Evolutionary conservation across 2,888 invertebrate species (phyloP).

Genomic region (Mallateleia sp.): DNA sequence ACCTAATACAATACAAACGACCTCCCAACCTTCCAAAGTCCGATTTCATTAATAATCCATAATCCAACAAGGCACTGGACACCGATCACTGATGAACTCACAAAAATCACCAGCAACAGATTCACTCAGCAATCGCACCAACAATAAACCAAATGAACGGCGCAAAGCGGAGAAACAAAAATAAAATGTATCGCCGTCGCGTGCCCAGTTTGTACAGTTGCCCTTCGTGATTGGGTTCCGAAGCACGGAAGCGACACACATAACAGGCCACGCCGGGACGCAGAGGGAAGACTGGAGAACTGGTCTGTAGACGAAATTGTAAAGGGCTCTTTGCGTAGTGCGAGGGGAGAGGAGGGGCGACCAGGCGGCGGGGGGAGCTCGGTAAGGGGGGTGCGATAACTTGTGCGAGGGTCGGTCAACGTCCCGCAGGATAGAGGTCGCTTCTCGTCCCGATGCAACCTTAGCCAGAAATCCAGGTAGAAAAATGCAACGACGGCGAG

Average conservation of each 20-base stretch:
- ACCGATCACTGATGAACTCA: not conserved
- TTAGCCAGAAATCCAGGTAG: slow-evolving; percentile 58
- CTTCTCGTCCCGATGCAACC: slow-evolving; percentile 40
- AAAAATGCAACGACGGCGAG: slow-evolving; percentile 26
- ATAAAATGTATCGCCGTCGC: slow-evolving; percentile 40
- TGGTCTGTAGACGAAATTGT: slow-evolving; percentile 87
- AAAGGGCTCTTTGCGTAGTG: slow-evolving; percentile 84
- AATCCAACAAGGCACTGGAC: not conserved
- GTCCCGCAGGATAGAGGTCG: slow-evolving; percentile 81
- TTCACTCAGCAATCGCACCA: not conserved
- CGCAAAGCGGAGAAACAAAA: not conserved
- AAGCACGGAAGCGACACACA: slow-evolving; percentile 49
- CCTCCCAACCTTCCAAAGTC: not conserved
- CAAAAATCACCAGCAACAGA: not conserved
- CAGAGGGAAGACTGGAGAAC: slow-evolving; percentile 82
- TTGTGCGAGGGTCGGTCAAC: slow-evolving; percentile 70
- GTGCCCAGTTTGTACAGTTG: slow-evolving; percentile 23
- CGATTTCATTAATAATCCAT: slow-evolving; percentile 15
- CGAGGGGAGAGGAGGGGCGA: slow-evolving; percentile 83
- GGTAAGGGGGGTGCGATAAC: slow-evolving; percentile 67
- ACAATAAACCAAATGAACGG: not conserved
- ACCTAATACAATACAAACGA: too few relatives aligned
- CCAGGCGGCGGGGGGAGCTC: slow-evolving; percentile 46
- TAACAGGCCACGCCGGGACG: slow-evolving; percentile 54
- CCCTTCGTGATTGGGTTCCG: slow-evolving; percentile 14